Conservation (phyloP, 2,888 invertebrate genomes). For the Pandemis heparana region DNA sequence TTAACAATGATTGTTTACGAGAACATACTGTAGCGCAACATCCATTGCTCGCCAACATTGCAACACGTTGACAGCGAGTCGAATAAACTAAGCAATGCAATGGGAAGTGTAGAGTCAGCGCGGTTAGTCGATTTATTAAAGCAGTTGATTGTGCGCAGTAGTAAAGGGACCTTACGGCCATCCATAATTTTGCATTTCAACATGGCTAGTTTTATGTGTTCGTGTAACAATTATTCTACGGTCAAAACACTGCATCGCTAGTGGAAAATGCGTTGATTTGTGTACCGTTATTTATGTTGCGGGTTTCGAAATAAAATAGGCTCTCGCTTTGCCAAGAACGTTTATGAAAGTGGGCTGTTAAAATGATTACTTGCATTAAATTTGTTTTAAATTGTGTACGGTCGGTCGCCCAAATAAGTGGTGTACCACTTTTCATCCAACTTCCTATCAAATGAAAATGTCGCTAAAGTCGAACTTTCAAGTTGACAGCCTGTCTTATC, state of each 20-base stretch:
- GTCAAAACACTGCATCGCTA: constrained; percentile 43
- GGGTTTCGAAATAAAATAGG: constrained; percentile 32
- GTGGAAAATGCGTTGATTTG: constrained; percentile 44
- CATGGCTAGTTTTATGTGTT: constrained; percentile 41
- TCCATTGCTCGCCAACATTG: constrained; percentile 11
- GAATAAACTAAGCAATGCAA: constrained; percentile 19
- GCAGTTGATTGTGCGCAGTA: constrained; percentile 9
- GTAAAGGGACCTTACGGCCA: constrained; percentile 39
- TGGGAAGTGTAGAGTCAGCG: not conserved
- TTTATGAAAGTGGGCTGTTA: constrained; percentile 11
- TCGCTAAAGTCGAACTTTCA: too few species aligned
- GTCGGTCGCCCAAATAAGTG: too few species aligned
- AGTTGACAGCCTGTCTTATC: too few species aligned
- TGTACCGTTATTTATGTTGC: constrained; percentile 37
- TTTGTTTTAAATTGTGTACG: not conserved
- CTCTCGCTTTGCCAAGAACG: constrained; percentile 37
- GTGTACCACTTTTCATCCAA: too few species aligned
- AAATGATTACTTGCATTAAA: constrained; percentile 1
- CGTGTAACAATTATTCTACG: constrained; percentile 43
- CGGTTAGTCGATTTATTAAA: constrained; percentile 7
- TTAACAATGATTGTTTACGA: constrained; percentile 26
- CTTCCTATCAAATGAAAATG: too few species aligned
- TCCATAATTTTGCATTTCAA: constrained; percentile 44
- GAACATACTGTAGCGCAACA: not conserved
- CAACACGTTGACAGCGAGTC: not conserved